These are phyloP conservation scores for Oreonectes daqikongensis DNA, from an alignment of 2,797 vertebrate genomes.

Conservation along the genomic window DNA sequence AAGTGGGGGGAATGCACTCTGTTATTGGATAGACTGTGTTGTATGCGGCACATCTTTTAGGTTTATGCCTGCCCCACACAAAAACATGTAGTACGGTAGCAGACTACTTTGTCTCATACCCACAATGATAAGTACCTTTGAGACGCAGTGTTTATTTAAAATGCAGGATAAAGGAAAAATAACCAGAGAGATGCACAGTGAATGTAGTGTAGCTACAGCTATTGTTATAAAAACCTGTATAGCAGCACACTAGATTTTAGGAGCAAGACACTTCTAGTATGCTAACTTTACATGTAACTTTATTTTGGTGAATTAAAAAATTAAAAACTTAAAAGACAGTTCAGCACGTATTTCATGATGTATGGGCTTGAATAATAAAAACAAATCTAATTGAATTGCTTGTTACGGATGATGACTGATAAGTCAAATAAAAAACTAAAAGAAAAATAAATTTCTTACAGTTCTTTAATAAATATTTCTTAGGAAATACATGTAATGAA, in stretches of 20 bases:
- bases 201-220: constrained; percentile 1
- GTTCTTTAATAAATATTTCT: constrained; percentile 36
- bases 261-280: not conserved
- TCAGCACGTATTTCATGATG: constrained; percentile 5
- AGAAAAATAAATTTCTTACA: not conserved
- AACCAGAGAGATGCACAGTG: too few species aligned
- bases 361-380: not conserved
- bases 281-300: constrained; percentile 7
- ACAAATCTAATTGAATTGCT: not conserved
- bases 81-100: not conserved
- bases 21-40: too few species aligned
- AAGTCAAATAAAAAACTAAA: not conserved
- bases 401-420: not conserved
- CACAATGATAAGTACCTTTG: not conserved
- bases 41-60: too few species aligned
- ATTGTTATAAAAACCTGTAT: not conserved
- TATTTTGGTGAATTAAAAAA: constrained; percentile 14
- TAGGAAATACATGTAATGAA: constrained; percentile 31
- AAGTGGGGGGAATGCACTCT: too few species aligned
- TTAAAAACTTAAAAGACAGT: not conserved
- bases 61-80: not conserved
- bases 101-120: not conserved
- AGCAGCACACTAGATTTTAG: not conserved
- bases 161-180: not conserved
- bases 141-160: not conserved